Conservation (phyloP, 1,140 invertebrate genomes). For the Hyles euphorbiae region DNA sequence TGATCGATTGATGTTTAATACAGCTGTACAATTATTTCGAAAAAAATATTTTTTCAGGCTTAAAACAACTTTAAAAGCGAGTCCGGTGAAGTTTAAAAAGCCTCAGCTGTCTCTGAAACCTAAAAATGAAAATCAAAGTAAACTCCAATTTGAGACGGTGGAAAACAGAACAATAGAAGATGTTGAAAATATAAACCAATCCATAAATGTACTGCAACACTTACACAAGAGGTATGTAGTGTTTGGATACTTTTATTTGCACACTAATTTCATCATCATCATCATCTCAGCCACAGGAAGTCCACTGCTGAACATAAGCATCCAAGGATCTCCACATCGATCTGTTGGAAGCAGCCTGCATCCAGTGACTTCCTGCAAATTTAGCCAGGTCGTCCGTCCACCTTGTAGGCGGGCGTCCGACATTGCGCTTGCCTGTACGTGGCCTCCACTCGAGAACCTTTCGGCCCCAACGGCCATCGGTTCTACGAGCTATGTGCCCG, state of each 20-base stretch:
- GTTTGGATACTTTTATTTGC: background rate
- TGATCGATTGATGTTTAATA: too few species aligned
- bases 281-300: background rate
- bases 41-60: slow-evolving; percentile 19
- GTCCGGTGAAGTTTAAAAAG: slow-evolving; percentile 38
- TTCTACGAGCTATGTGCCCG: too few species aligned
- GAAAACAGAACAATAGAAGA: background rate
- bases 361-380: too few species aligned
- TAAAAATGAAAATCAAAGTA: slow-evolving; percentile 20
- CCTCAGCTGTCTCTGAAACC: slow-evolving; percentile 20
- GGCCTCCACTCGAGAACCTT: too few species aligned
- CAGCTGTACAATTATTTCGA: background rate
- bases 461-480: too few species aligned
- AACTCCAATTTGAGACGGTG: slow-evolving; percentile 3
- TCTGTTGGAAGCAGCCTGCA: too few species aligned
- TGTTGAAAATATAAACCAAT: slow-evolving; percentile 24
- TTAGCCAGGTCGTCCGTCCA: too few species aligned
- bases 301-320: too few species aligned
- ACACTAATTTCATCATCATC: background rate
- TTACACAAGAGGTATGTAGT: slow-evolving; percentile 5
- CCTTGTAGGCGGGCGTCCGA: too few species aligned
- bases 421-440: too few species aligned
- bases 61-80: slow-evolving; percentile 27
- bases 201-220: slow-evolving; percentile 31
- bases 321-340: too few species aligned